Conservation (phyloP, 1,140 invertebrate species). For the Bacillus rossius region DNA sequence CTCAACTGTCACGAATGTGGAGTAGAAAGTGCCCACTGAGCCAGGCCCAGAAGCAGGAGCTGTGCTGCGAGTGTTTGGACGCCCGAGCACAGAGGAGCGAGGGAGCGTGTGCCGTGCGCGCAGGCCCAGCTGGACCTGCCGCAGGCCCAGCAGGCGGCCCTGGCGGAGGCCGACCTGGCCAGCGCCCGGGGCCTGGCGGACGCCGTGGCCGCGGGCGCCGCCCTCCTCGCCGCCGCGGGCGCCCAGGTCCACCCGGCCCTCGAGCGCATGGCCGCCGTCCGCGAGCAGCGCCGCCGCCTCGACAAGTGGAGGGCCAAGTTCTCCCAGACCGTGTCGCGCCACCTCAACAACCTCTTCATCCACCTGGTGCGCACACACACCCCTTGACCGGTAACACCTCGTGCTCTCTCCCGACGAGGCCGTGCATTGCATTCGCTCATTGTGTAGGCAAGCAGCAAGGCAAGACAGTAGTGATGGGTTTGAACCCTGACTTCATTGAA, state of each 20-base stretch:
- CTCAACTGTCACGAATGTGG: no score
- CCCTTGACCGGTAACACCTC: no score
- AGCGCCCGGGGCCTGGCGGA: conserved; percentile 65
- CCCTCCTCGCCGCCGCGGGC: conserved; percentile 71
- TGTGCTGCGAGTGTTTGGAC: no score
- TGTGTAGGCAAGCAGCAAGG: no score
- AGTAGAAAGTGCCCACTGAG: no score
- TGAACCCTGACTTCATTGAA: no score
- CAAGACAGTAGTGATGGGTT: no score
- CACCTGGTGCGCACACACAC: conserved; percentile 58
- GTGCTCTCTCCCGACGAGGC: no score
- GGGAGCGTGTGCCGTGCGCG: no score
- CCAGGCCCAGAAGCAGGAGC: no score
- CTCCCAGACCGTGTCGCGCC: conserved; percentile 71
- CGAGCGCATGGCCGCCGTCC: conserved; percentile 69
- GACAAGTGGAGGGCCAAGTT: conserved; percentile 82
- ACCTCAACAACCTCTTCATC: conserved; percentile 91
- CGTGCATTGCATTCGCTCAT: no score
- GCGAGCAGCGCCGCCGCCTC: conserved; percentile 82
- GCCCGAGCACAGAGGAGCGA: no score
- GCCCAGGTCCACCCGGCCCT: conserved; percentile 59
- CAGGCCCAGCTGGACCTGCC: conserved; percentile 71
- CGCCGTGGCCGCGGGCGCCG: conserved; percentile 73
- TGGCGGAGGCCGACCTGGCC: conserved; percentile 71
- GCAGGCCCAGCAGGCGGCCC: conserved; percentile 57